Percentiles rank a stretch among this genome's conserved stretches.
Conservation (phyloP, 2,888 invertebrate species). For the Acleris laterana region DNA sequence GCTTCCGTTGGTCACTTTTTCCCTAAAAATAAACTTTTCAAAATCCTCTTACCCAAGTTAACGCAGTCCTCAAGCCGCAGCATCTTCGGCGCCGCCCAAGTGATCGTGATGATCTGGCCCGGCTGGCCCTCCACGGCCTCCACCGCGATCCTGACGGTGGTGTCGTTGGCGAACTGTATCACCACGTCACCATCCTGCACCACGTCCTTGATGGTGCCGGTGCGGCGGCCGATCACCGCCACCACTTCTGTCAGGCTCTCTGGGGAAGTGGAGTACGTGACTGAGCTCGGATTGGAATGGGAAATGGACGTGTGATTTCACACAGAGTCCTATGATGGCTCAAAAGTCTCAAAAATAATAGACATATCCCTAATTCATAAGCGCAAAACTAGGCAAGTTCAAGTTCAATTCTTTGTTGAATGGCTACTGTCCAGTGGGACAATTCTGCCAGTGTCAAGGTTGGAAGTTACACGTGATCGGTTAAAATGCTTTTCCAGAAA, state of each 20-base stretch:
- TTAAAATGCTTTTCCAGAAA: too few species aligned
- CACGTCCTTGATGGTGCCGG: conserved; percentile 61
- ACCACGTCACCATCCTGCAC: conserved; percentile 63
- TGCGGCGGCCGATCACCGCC: conserved; percentile 65
- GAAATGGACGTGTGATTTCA: not conserved
- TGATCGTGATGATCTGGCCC: conserved; percentile 62
- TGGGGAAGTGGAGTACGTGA: conserved; percentile 38
- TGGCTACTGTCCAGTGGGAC: too few species aligned
- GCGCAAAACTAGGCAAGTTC: too few species aligned
- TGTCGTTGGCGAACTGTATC: conserved; percentile 65
- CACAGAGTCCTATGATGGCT: too few species aligned
- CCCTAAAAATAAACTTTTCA: too few species aligned
- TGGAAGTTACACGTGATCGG: too few species aligned
- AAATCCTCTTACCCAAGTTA: conserved; percentile 59
- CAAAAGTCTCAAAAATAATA: too few species aligned
- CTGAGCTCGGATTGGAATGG: not conserved
- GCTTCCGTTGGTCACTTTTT: too few species aligned
- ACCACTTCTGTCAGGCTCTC: conserved; percentile 61
- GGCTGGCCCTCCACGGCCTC: conserved; percentile 53
- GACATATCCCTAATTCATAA: too few species aligned
- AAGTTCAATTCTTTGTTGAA: too few species aligned
- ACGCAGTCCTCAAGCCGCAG: conserved; percentile 66
- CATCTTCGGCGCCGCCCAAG: conserved; percentile 64
- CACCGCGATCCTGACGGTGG: conserved; percentile 61
- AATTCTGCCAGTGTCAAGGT: too few species aligned